These are phyloP conservation scores for Zoanthus gigantus DNA, from an alignment of 92 coral and sea anemone genomes.

Conservation along the genomic window DNA sequence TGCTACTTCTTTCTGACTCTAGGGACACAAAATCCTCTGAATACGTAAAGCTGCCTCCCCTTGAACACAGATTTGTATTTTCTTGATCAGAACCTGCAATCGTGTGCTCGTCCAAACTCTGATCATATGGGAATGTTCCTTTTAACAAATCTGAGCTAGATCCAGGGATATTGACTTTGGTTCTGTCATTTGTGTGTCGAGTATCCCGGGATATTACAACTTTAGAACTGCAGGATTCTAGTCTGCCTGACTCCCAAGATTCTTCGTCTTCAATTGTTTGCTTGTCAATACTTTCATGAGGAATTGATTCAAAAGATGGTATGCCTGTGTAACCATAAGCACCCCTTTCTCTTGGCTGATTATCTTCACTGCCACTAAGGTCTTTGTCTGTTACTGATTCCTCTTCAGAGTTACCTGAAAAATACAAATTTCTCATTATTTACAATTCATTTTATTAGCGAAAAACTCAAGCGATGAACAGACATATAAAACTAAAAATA, in stretches of 20 bases:
- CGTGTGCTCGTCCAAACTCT: background rate
- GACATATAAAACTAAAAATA: too few relatives aligned
- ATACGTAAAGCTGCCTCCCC: conserved; percentile 57
- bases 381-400: conserved; percentile 13
- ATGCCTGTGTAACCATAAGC: conserved; percentile 24
- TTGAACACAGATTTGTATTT: conserved; percentile 8
- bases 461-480: too few relatives aligned
- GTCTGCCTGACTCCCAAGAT: conserved; percentile 17
- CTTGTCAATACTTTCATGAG: background rate
- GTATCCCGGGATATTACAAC: background rate
- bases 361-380: conserved; percentile 1
- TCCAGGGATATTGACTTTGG: conserved; percentile 18
- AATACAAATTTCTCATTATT: background rate
- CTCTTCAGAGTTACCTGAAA: conserved; percentile 18
- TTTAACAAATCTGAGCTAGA: background rate
- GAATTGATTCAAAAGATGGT: background rate
- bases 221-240: background rate
- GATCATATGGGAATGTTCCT: background rate
- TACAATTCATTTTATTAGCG: background rate
- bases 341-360: background rate
- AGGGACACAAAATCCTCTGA: conserved; percentile 69
- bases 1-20: conserved; percentile 45
- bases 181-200: background rate
- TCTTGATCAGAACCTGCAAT: background rate
- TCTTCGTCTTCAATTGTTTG: conserved; percentile 10